Base-by-base conservation (phyloP, 2,888 invertebrate genomes). In the Nycteola revayana region DNA sequence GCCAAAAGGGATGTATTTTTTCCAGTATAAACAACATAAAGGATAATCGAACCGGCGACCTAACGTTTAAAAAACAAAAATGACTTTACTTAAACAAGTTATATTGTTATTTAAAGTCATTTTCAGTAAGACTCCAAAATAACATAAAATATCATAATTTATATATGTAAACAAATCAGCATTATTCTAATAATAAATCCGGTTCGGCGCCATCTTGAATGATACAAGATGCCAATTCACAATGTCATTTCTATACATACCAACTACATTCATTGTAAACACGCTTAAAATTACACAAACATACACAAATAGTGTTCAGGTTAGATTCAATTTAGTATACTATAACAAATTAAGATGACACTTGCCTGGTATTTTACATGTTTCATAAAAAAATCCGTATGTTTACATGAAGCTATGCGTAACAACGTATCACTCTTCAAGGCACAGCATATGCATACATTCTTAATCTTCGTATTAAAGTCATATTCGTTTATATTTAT, bases 361-460 rank as follows among this genome's bases (percentile, higher is more conserved):
- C 50, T 67, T 58, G 76, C 82, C 75, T 67, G 59, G 4, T 42
- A 36, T 37, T 70, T 61, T 9, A 55, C 41, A 32, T 57, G 50
- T 50, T 52, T 48, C 23, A 61, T 49, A 11, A 82, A 51, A 56
- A 75, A 60, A 7, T 33, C 36, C 1, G 51, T 47, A 44, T 82
- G 80, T 53, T 65, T 64, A 55, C 82, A 83, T 8, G 53, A 62
- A 26, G 36, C 7, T 1, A 77, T 35, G 5, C 48, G 53, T 0
- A 79, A 32, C 22, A 75, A 57, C 9, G 49, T 20, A 3, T 24
- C 41, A 25, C 60, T 58, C 65, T 63, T 45, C 0, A 47, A 23
- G 7, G 72, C 54, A 49, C 82, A 83, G 41, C 75, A 71, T 8
- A 71, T 32, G 30, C 82, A 83, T 4, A 43, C 10, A 25, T 31